Conservation (phyloP, 92 coral and sea anemone species). For the Anthopleura xanthogrammica region DNA sequence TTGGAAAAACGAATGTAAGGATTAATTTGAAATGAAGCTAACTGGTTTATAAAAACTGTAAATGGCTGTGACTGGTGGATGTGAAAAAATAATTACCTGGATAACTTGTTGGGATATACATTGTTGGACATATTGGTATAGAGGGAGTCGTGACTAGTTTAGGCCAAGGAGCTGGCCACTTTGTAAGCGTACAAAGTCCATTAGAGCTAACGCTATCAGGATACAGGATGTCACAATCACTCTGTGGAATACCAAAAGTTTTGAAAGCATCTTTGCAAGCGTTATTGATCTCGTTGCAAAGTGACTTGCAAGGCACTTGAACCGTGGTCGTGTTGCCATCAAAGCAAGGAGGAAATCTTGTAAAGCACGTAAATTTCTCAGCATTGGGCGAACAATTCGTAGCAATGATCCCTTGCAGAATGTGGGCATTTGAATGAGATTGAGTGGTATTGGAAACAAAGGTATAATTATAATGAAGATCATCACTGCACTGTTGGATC, state of each 20-base stretch:
- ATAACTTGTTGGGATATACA: conserved; percentile 7
- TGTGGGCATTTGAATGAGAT: conserved; percentile 1
- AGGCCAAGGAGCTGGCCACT: conserved; percentile 72
- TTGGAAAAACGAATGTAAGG: too few relatives aligned
- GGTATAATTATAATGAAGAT: conserved; percentile 56
- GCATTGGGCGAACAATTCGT: conserved; percentile 43
- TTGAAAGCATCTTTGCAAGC: conserved; percentile 35
- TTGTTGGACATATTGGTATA: conserved; percentile 3
- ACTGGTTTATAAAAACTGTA: too few relatives aligned
- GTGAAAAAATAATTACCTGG: background rate
- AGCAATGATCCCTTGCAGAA: conserved; percentile 29
- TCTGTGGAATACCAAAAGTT: background rate
- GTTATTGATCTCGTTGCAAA: conserved; percentile 39
- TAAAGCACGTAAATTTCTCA: conserved; percentile 59
- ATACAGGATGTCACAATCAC: conserved; percentile 48
- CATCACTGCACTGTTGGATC: conserved; percentile 30
- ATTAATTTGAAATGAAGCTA: background rate
- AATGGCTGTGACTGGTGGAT: too few relatives aligned
- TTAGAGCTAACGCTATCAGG: conserved; percentile 25
- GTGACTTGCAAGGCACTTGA: conserved; percentile 55
- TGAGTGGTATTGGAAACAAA: conserved; percentile 36
- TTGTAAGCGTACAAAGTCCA: conserved; percentile 40
- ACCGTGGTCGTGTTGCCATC: background rate
- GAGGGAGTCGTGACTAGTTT: background rate
- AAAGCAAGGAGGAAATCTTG: conserved; percentile 57